Conservation (phyloP, 2,888 invertebrate species). For the Hetaerina titia region DNA sequence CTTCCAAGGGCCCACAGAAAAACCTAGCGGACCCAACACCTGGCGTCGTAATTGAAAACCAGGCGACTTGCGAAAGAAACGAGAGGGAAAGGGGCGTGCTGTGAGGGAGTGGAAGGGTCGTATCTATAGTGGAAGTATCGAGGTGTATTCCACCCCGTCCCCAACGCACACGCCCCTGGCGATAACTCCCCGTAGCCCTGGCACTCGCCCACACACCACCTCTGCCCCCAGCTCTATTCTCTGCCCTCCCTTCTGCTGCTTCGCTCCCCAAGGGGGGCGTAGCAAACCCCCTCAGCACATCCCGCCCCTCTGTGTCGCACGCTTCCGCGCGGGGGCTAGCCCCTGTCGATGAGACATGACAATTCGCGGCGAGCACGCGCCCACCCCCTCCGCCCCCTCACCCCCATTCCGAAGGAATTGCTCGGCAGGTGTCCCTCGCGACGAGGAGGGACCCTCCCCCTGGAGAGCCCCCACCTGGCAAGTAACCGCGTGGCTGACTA, state of each 20-base stretch:
- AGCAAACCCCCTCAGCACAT: background rate
- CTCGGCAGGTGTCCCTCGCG: too few relatives aligned
- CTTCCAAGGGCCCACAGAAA: background rate
- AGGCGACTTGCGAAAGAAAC: constrained; percentile 25
- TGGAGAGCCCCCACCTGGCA: too few relatives aligned
- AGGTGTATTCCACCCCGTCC: background rate
- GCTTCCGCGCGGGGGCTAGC: too few relatives aligned
- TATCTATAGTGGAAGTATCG: too few relatives aligned
- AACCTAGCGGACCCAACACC: constrained; percentile 44
- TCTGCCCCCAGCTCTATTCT: background rate
- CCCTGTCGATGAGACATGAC: too few relatives aligned
- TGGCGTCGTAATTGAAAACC: constrained; percentile 61
- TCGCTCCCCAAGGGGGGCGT: background rate
- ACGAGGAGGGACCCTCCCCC: too few relatives aligned
- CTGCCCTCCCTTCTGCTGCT: background rate
- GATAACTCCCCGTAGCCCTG: background rate
- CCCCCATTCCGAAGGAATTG: too few relatives aligned
- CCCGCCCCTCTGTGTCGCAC: background rate
- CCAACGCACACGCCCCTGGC: background rate
- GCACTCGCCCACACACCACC: background rate
- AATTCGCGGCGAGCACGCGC: too few relatives aligned
- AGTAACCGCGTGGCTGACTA: too few relatives aligned
- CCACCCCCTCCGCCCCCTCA: too few relatives aligned
- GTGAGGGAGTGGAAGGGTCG: background rate
- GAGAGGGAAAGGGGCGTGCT: background rate